Conservation (phyloP, 2,888 invertebrate species). For the Lissonota sp. region DNA sequence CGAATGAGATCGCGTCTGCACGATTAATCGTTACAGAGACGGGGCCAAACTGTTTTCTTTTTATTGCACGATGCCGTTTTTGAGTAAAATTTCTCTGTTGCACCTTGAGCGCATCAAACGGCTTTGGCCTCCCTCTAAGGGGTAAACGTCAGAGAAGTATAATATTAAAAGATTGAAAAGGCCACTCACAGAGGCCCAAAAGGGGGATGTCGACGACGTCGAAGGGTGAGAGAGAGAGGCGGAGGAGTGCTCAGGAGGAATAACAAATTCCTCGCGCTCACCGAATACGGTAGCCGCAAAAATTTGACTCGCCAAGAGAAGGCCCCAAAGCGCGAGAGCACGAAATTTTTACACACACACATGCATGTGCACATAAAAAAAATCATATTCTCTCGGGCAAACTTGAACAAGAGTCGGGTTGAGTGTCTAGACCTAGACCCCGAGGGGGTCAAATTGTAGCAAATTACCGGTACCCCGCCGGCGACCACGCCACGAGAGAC, state of each 20-base stretch:
- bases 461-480: constrained; percentile 72
- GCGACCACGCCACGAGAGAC: constrained; percentile 54
- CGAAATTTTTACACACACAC: constrained; percentile 25
- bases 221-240: neutral
- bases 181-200: constrained; percentile 13
- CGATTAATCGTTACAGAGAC: too few relatives aligned
- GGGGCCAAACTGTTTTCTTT: too few relatives aligned
- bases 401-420: constrained; percentile 50
- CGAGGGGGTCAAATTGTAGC: constrained; percentile 75
- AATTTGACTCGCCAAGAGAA: constrained; percentile 62
- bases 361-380: constrained; percentile 22
- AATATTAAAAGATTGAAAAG: constrained; percentile 7
- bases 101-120: too few relatives aligned
- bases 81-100: too few relatives aligned
- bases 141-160: constrained; percentile 13
- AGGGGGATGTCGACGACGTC: constrained; percentile 9
- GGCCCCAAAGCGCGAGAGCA: constrained; percentile 49
- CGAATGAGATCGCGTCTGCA: too few relatives aligned
- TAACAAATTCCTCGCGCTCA: constrained; percentile 64
- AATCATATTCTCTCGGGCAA: constrained; percentile 35
- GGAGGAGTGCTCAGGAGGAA: constrained; percentile 32
- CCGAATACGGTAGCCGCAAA: constrained; percentile 69
- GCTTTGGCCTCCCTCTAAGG: neutral
- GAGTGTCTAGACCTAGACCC: constrained; percentile 75
- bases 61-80: too few relatives aligned